These are phyloP conservation scores for Drosophila ironensis DNA, from an alignment of 1,140 invertebrate genomes.

Conservation along the genomic window DNA sequence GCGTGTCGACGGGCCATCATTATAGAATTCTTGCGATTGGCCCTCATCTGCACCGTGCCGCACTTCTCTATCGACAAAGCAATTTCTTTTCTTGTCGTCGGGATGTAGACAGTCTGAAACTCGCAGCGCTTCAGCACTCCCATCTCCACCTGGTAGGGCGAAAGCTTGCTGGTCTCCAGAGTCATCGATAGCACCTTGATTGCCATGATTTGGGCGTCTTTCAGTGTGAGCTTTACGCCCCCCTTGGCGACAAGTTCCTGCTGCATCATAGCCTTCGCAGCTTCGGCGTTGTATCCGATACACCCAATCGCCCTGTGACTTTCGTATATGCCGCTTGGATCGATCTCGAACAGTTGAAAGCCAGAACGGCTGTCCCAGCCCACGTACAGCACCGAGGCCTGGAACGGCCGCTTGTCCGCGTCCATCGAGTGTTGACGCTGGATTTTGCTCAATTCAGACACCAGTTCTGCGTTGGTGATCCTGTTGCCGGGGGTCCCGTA, in stretches of 20 bases:
- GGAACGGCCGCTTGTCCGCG: slow-evolving; percentile 99
- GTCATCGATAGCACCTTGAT: slow-evolving; percentile 99
- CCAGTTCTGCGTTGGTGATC: slow-evolving; percentile 99
- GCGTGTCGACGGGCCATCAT: no score
- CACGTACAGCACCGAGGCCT: slow-evolving; percentile 99
- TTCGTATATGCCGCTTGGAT: slow-evolving; percentile 99
- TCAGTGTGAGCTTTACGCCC: slow-evolving; percentile 85
- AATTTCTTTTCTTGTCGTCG: no score
- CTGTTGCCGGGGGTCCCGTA: slow-evolving; percentile 99
- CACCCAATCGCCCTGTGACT: slow-evolving; percentile 99
- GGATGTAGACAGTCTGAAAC: no score
- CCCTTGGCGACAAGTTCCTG: slow-evolving; percentile 98
- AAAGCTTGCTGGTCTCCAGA: slow-evolving; percentile 98
- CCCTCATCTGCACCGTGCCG: no score
- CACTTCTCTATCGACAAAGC: no score
- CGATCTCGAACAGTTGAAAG: slow-evolving; percentile 99
- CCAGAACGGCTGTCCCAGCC: slow-evolving; percentile 99
- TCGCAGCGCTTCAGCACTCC: no score
- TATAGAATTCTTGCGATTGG: no score
- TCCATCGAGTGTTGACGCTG: slow-evolving; percentile 99
- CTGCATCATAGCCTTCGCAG: slow-evolving; percentile 98
- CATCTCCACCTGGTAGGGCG: slow-evolving; percentile 97
- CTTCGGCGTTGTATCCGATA: slow-evolving; percentile 99
- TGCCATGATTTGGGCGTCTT: slow-evolving; percentile 92
- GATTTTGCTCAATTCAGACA: slow-evolving; percentile 98